phyloP scores from a whole-genome alignment of 2,888 invertebrate genomes.

The Chaitophorus viminalis region DNA sequence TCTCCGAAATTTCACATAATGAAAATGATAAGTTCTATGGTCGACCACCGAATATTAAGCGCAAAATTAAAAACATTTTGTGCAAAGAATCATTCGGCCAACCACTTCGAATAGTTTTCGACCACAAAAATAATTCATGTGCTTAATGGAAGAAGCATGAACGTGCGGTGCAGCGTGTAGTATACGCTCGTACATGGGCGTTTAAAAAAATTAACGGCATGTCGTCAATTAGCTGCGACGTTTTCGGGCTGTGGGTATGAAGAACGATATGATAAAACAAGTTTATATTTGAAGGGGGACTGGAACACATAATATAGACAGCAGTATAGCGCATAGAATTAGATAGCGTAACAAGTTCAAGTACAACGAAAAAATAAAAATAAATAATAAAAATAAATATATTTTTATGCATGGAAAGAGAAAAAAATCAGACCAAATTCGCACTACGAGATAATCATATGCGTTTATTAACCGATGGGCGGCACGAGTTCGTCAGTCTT shows the following conservation, averaged over 20 bases:
- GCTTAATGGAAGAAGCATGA: background rate
- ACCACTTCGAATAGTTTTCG: background rate
- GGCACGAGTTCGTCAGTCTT: constrained; percentile 26
- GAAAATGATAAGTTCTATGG: background rate
- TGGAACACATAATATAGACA: background rate
- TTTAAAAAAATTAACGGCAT: constrained; percentile 1
- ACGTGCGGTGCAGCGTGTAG: background rate
- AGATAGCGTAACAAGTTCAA: background rate
- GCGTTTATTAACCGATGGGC: background rate
- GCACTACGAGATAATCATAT: background rate
- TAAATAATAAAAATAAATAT: background rate
- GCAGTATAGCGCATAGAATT: background rate
- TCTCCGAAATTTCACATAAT: background rate
- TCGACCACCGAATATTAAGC: background rate
- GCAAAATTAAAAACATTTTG: background rate
- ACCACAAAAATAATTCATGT: constrained; percentile 6
- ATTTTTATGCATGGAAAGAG: background rate
- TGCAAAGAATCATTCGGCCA: background rate
- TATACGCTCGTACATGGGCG: background rate
- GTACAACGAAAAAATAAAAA: background rate
- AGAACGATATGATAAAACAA: background rate
- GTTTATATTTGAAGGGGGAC: background rate
- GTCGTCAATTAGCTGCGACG: background rate
- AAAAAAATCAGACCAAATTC: constrained; percentile 3
- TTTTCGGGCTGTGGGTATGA: background rate